Conservation (phyloP, 2,797 vertebrate species). For the Ceryle rudis region DNA sequence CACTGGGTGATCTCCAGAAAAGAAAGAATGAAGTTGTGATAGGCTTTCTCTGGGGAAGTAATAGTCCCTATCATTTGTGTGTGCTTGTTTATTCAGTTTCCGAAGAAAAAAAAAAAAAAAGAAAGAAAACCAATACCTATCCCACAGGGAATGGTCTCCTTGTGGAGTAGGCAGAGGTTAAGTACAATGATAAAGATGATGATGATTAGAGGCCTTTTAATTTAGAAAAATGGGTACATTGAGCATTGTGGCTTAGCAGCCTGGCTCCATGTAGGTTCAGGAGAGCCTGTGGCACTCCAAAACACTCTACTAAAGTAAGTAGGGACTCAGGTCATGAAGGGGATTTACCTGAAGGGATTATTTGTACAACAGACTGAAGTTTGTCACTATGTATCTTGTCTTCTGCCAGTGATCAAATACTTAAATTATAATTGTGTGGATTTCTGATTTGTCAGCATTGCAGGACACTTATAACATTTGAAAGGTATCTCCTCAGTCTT, state of each 20-base stretch:
- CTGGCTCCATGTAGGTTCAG: not conserved
- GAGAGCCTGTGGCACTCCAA: not conserved
- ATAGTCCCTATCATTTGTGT: not conserved
- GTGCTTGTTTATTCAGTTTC: not conserved
- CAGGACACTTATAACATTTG: not conserved
- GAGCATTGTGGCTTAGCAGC: not conserved
- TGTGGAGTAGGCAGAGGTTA: not conserved
- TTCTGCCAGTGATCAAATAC: not conserved
- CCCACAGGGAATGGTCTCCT: not conserved
- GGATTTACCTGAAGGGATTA: not conserved
- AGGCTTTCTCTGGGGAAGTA: not conserved
- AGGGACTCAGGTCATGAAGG: not conserved
- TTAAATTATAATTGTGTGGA: not conserved
- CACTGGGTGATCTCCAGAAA: not conserved
- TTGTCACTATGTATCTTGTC: not conserved
- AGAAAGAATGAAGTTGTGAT: not conserved
- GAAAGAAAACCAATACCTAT: not conserved
- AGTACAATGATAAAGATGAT: not conserved
- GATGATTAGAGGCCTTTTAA: not conserved
- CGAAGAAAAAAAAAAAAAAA: not conserved
- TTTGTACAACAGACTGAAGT: not conserved
- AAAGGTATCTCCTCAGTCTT: not conserved
- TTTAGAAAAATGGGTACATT: not conserved
- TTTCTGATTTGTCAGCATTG: slow-evolving; percentile 24
- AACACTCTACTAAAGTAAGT: not conserved